Conservation (phyloP, 2,888 invertebrate genomes). For the Hofmannophila pseudospretella region DNA sequence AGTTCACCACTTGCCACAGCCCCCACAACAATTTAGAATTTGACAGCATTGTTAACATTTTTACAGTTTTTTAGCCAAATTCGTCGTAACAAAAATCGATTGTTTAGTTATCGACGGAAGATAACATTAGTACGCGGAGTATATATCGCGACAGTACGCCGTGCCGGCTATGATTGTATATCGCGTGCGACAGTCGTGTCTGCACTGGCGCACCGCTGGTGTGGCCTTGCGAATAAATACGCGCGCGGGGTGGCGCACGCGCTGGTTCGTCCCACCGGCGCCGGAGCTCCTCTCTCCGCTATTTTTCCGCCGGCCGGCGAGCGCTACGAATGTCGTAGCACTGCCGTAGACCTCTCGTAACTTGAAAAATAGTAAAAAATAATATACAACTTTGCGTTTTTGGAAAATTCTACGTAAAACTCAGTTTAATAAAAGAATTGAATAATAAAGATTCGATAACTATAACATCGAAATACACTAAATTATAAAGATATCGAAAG, state of each 20-base stretch:
- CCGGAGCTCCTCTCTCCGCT: constrained; percentile 46
- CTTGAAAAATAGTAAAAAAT: background rate
- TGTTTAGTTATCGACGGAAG: constrained; percentile 37
- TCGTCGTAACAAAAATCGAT: constrained; percentile 24
- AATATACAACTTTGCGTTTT: background rate
- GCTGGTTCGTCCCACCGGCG: constrained; percentile 38
- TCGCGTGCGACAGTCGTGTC: constrained; percentile 68
- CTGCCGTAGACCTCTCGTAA: constrained; percentile 37
- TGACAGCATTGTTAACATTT: constrained; percentile 53
- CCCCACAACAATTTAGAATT: constrained; percentile 76
- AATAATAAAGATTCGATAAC: no score
- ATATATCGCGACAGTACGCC: constrained; percentile 49
- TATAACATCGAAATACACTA: no score
- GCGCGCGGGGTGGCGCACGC: constrained; percentile 53
- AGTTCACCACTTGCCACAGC: constrained; percentile 64
- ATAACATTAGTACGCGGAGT: constrained; percentile 58
- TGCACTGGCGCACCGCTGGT: constrained; percentile 69
- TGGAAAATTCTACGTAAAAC: background rate
- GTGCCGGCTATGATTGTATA: constrained; percentile 53
- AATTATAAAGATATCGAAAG: no score
- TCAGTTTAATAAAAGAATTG: background rate
- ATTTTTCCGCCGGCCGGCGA: constrained; percentile 43
- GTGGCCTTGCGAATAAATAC: constrained; percentile 78
- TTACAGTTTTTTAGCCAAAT: constrained; percentile 33
- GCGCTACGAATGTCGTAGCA: constrained; percentile 48